Percentiles rank a stretch among this genome's conserved stretches.
These are phyloP conservation scores for Limnephilus lunatus DNA, from an alignment of 2,888 invertebrate species.

Conservation along the genomic window DNA sequence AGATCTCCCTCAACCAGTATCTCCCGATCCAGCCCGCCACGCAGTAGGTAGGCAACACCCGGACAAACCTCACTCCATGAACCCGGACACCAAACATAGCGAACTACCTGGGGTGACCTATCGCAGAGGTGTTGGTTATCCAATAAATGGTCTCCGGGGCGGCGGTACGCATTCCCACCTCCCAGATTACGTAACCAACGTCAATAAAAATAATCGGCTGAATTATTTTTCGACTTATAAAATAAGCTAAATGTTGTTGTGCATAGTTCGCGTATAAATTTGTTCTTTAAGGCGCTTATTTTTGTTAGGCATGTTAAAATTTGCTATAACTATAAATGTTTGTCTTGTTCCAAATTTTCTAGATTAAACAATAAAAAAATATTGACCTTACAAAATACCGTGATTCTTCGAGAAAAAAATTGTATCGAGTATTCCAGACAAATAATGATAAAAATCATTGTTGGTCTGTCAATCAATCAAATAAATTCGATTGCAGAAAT, in stretches of 20 bases:
- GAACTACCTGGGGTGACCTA: no score
- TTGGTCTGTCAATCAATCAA: slow-evolving; percentile 29
- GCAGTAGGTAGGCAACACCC: no score
- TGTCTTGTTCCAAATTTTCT: background rate
- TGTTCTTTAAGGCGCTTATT: background rate
- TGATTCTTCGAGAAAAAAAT: background rate
- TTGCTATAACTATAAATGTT: background rate
- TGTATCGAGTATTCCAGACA: background rate
- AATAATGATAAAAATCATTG: slow-evolving; percentile 16
- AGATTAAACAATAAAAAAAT: background rate
- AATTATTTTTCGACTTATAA: background rate
- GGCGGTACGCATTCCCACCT: no score
- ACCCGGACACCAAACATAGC: no score
- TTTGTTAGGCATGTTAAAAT: background rate
- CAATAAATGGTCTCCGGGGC: no score
- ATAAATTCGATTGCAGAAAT: slow-evolving; percentile 10
- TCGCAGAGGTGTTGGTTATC: no score
- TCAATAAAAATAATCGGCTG: background rate
- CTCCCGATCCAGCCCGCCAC: no score
- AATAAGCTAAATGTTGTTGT: background rate
- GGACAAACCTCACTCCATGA: no score
- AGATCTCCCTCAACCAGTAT: no score
- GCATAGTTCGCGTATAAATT: background rate
- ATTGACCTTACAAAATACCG: background rate
- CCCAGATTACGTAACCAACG: background rate